Conservation (phyloP, 1,140 invertebrate species). For the Paracyclopina nana region DNA sequence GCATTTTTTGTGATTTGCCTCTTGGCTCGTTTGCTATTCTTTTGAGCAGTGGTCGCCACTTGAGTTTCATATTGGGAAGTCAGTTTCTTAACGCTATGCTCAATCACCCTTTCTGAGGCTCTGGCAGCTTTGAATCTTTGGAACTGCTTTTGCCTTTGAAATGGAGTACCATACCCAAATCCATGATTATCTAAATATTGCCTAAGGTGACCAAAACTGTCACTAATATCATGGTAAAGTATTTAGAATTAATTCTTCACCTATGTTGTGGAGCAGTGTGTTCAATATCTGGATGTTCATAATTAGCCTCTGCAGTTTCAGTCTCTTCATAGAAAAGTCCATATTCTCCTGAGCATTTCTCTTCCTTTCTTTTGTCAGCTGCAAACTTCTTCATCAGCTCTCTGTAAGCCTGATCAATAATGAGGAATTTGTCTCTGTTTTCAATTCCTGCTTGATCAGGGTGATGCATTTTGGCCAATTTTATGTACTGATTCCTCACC, state of each 20-base stretch:
- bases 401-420: neutral
- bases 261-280: constrained; percentile 1
- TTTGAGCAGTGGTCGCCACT: neutral
- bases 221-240: neutral
- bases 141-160: neutral
- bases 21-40: too few species aligned
- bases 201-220: neutral
- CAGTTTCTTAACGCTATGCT: neutral
- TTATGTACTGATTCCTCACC: neutral
- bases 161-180: neutral
- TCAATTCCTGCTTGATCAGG: neutral
- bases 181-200: neutral
- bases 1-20: neutral
- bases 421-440: neutral
- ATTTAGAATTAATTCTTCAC: neutral
- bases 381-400: neutral
- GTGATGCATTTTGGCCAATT: neutral
- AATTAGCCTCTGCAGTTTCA: neutral
- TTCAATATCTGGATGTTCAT: neutral
- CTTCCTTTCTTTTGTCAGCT: neutral
- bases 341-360: neutral
- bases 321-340: neutral
- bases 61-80: neutral
- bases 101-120: neutral
- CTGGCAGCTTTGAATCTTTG: neutral